Evolutionary conservation across 1,140 invertebrate species (phyloP).

Genomic region (Drosophila trapezifrons): DNA sequence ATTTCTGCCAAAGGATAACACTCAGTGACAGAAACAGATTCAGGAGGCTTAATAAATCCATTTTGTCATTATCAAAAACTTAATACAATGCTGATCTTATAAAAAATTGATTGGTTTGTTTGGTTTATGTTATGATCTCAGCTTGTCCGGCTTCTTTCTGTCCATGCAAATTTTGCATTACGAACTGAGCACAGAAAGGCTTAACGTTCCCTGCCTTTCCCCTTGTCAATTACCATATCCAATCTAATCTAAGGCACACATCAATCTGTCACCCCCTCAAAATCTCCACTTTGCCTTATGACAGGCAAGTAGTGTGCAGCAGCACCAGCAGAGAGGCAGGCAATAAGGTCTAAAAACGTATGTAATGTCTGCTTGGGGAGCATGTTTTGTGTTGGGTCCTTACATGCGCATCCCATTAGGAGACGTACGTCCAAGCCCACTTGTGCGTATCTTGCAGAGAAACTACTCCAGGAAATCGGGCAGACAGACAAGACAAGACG

Average conservation of each 20-base stretch:
- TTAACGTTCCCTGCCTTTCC: slow-evolving; percentile 15
- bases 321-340: neutral
- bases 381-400: slow-evolving; percentile 5
- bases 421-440: slow-evolving; percentile 10
- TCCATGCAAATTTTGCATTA: slow-evolving; percentile 22
- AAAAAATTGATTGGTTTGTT: slow-evolving; percentile 30
- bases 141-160: slow-evolving; percentile 28
- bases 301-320: neutral
- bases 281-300: slow-evolving; percentile 19
- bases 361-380: slow-evolving; percentile 24
- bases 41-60: neutral
- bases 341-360: slow-evolving; percentile 25
- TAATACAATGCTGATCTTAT: slow-evolving; percentile 6
- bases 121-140: slow-evolving; percentile 30
- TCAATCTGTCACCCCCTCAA: slow-evolving; percentile 34
- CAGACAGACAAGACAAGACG: slow-evolving; percentile 20
- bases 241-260: slow-evolving; percentile 49
- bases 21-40: too few relatives aligned
- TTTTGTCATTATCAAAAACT: too few relatives aligned
- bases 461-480: slow-evolving; percentile 24
- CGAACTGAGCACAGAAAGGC: slow-evolving; percentile 32
- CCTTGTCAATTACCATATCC: slow-evolving; percentile 40
- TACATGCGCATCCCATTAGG: slow-evolving; percentile 34
- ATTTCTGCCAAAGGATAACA: neutral
- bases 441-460: slow-evolving; percentile 54